Conservation (phyloP, 2,888 invertebrate species). For the Phorcus lineatus region DNA sequence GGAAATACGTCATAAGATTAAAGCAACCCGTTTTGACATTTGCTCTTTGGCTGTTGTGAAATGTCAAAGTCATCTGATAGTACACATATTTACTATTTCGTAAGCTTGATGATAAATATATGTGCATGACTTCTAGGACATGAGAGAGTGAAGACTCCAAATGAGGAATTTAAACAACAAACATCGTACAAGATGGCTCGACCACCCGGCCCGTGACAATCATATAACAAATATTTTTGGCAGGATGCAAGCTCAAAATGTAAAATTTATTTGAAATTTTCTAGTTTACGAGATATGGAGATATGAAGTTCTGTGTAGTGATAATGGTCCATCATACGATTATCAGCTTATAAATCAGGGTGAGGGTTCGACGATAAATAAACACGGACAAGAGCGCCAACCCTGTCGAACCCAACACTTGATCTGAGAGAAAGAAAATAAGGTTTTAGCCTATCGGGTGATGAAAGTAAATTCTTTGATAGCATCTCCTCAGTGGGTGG, state of each 20-base stretch:
- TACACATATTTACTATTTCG: too few relatives aligned
- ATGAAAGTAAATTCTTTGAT: background rate
- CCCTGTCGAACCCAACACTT: background rate
- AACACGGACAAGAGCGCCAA: background rate
- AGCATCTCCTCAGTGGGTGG: conserved; percentile 17
- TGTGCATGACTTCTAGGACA: too few relatives aligned
- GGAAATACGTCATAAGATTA: too few relatives aligned
- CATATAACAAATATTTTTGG: background rate
- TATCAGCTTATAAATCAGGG: background rate
- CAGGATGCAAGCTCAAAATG: background rate
- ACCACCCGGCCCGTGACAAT: too few relatives aligned
- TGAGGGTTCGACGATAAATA: background rate
- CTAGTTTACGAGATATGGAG: background rate
- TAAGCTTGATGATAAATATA: too few relatives aligned
- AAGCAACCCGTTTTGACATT: too few relatives aligned
- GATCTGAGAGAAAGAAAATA: background rate
- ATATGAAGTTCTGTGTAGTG: background rate
- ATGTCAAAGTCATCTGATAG: too few relatives aligned
- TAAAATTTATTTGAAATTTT: background rate
- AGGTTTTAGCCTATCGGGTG: background rate
- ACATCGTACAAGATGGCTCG: too few relatives aligned
- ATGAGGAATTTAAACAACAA: too few relatives aligned
- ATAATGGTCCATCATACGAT: background rate
- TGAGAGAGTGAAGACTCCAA: too few relatives aligned
- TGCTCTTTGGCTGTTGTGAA: too few relatives aligned